Percentiles rank a stretch among this genome's conserved stretches.
phyloP scores from a whole-genome alignment of 2,797 vertebrate genomes.

The Alcedo atthis region DNA sequence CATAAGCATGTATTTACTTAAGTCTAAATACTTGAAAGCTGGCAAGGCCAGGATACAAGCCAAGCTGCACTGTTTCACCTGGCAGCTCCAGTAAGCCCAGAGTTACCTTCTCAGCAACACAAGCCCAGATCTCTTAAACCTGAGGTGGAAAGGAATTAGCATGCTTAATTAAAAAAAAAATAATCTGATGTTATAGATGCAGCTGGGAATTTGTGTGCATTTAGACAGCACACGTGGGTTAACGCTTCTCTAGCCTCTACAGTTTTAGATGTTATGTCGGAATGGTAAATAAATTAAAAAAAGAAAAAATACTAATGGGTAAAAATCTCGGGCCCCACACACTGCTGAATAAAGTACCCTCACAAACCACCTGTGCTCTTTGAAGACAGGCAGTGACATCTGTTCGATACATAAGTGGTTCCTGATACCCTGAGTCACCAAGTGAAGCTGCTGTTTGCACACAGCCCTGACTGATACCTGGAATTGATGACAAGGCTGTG shows the following conservation, averaged over 20 bases:
- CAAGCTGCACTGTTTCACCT: not conserved
- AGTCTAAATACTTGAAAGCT: not conserved
- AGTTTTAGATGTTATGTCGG: not conserved
- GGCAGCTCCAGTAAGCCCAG: not conserved
- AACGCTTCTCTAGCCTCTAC: not conserved
- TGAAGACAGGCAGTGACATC: not conserved
- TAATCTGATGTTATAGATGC: not conserved
- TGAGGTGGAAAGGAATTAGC: not conserved
- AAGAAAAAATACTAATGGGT: not conserved
- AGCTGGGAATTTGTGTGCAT: not conserved
- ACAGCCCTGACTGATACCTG: not conserved
- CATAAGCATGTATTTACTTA: not conserved
- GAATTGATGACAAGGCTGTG: not conserved
- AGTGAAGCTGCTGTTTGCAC: not conserved
- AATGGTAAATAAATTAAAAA: not conserved
- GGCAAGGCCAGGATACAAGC: not conserved
- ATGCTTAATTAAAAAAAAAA: not conserved
- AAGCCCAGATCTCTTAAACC: not conserved
- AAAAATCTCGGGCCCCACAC: not conserved
- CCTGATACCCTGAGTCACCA: conserved; percentile 42
- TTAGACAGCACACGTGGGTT: not conserved
- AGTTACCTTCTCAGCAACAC: not conserved
- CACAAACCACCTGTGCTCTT: not conserved
- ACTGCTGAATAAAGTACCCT: not conserved
- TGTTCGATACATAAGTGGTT: not conserved